phyloP scores from a whole-genome alignment of 2,888 invertebrate species.

The Sympetrum striolatum region DNA sequence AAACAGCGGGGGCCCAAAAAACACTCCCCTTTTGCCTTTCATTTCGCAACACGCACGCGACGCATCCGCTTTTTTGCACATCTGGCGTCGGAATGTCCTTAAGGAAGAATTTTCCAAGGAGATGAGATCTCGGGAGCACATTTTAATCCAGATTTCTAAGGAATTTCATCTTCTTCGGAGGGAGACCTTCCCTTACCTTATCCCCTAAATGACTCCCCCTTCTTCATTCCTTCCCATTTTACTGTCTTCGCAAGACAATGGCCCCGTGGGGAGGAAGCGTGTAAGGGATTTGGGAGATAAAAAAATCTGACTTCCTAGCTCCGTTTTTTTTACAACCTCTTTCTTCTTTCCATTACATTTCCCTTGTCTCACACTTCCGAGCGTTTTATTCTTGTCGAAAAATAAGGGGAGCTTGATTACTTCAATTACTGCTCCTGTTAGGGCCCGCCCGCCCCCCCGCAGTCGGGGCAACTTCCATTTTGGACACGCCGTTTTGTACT shows the following conservation, averaged over 20 bases:
- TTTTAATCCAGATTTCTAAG: slow-evolving; percentile 25
- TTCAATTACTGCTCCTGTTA: slow-evolving; percentile 3
- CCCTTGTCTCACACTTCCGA: neutral
- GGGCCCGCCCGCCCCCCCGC: neutral
- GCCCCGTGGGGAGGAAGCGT: neutral
- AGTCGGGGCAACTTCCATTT: no score
- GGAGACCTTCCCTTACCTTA: neutral
- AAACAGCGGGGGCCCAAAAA: neutral
- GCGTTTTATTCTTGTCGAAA: neutral
- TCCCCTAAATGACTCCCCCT: neutral
- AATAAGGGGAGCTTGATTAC: slow-evolving; percentile 13
- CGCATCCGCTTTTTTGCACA: neutral
- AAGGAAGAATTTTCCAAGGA: neutral
- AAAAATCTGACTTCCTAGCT: neutral
- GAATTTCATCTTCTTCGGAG: slow-evolving; percentile 15
- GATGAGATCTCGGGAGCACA: neutral
- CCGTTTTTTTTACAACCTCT: neutral
- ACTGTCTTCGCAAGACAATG: neutral
- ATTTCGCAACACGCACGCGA: neutral
- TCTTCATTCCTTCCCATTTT: neutral
- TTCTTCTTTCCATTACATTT: neutral
- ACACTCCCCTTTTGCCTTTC: neutral
- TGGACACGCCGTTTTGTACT: no score
- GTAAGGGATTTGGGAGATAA: neutral
- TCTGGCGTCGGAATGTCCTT: neutral